Evolutionary conservation across 1,140 invertebrate species (phyloP).

Genomic region (Cherax destructor): DNA sequence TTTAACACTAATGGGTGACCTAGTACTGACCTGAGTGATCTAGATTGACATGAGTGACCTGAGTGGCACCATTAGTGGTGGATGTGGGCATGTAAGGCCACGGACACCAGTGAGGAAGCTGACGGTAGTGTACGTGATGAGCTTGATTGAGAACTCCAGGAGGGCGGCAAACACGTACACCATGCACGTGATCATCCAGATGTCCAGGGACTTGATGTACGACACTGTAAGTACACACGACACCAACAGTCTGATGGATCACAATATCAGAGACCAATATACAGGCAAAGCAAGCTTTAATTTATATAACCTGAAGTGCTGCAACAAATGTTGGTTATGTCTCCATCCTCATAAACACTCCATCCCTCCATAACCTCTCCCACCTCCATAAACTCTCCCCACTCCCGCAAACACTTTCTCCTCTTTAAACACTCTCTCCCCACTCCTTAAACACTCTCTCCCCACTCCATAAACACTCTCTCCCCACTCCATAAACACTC

Average conservation of each 20-base stretch:
- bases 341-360: too few relatives aligned
- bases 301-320: too few relatives aligned
- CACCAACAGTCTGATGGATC: too few relatives aligned
- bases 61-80: slow-evolving; percentile 17
- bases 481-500: too few relatives aligned
- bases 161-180: slow-evolving; percentile 74
- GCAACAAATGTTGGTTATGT: too few relatives aligned
- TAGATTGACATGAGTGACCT: background rate
- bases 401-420: too few relatives aligned
- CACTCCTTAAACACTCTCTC: too few relatives aligned
- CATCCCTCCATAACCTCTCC: too few relatives aligned
- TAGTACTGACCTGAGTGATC: background rate
- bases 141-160: slow-evolving; percentile 73
- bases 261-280: background rate
- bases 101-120: background rate
- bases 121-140: slow-evolving; percentile 71
- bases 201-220: slow-evolving; percentile 78
- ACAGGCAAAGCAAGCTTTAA: background rate
- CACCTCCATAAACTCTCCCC: too few relatives aligned
- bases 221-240: slow-evolving; percentile 74
- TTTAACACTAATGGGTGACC: background rate
- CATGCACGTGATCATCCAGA: slow-evolving; percentile 74
- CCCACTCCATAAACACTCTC: too few relatives aligned
- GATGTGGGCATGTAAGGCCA: background rate
- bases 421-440: too few relatives aligned